These are phyloP conservation scores for Brachyptera risi DNA, from an alignment of 2,888 invertebrate genomes.

Conservation along the genomic window DNA sequence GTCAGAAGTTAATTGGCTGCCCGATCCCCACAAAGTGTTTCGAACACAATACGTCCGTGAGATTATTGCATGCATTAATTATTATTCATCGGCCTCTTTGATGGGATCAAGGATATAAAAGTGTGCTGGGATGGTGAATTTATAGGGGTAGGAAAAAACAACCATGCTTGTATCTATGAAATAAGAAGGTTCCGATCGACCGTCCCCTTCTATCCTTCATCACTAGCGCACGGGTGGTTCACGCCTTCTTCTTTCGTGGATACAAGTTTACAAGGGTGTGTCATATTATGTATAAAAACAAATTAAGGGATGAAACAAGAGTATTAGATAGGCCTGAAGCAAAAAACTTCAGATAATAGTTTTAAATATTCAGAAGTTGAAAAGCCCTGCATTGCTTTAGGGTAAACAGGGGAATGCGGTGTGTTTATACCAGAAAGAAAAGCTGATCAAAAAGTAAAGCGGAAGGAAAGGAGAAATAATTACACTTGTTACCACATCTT, in stretches of 20 bases:
- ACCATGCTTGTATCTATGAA: background rate
- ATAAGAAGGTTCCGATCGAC: too few relatives aligned
- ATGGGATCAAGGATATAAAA: constrained; percentile 15
- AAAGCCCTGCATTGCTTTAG: background rate
- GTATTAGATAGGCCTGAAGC: background rate
- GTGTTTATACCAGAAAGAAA: constrained; percentile 1
- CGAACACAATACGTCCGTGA: background rate
- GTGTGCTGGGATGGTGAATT: background rate
- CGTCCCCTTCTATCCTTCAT: too few relatives aligned
- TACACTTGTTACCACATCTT: constrained; percentile 5
- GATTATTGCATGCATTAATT: constrained; percentile 24
- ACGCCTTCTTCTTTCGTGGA: too few relatives aligned
- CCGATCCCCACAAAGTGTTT: background rate
- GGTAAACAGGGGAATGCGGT: background rate
- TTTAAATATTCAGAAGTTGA: constrained; percentile 26
- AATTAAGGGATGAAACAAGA: constrained; percentile 20
- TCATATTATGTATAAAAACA: constrained; percentile 24
- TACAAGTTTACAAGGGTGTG: constrained; percentile 9
- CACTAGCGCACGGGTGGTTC: too few relatives aligned
- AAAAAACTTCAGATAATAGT: constrained; percentile 24
- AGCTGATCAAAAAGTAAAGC: constrained; percentile 3
- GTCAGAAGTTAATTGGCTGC: constrained; percentile 22
- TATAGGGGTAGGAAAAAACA: background rate
- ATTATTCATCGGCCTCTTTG: constrained; percentile 26
- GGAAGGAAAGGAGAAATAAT: constrained; percentile 5